Base-by-base conservation (phyloP, 2,888 invertebrate genomes). In the Netelia inedita region DNA sequence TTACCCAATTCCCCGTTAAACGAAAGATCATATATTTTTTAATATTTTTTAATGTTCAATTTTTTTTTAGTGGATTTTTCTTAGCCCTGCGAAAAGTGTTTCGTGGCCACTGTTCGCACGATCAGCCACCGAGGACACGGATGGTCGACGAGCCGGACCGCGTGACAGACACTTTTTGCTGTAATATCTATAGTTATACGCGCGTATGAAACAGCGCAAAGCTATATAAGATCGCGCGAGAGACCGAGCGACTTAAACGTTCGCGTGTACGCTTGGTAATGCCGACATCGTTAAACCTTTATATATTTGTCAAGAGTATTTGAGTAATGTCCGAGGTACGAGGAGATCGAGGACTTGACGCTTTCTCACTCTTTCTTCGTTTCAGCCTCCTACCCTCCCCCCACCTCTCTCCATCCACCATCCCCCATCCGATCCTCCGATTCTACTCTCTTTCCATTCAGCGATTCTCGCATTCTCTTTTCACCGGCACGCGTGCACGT, bases 211-310 rank as follows among this genome's bases (percentile, higher is more conserved):
- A 46, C 1, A 46, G 2, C 14, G 10, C 46, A 72, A 81, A 69
- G 46, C 59, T 59, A 76, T 63, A 68, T 53, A 76, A 28, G 57
- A 71, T 79, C 74, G 65, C 66, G 71, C 73, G 46, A 19, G 71
- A 78, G 79, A 79, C 55, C 79, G 84, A 83, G 86, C 79, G 85
- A 87, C 87, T 89, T 87, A 87, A 90, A 90, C 82, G 89, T 85
- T 91, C 89, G 91, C 91, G 90, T 91, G 90, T 88, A 81, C 86
- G 86, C 87, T 85, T 84, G 87, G 86, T 90, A 89, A 90, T 85
- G 85, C 88, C 87, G 86, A 78, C 88, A 86, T 91, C 89, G 88
- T 89, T 89, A 88, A 87, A 87, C 85, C 89, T 90, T 90, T 89
- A 88, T 89, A 88, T 82, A 88, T 91, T 91, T 91, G 89, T 91